Base-by-base conservation (phyloP, 1,140 invertebrate species). In the Eupristina koningsbergeri region DNA sequence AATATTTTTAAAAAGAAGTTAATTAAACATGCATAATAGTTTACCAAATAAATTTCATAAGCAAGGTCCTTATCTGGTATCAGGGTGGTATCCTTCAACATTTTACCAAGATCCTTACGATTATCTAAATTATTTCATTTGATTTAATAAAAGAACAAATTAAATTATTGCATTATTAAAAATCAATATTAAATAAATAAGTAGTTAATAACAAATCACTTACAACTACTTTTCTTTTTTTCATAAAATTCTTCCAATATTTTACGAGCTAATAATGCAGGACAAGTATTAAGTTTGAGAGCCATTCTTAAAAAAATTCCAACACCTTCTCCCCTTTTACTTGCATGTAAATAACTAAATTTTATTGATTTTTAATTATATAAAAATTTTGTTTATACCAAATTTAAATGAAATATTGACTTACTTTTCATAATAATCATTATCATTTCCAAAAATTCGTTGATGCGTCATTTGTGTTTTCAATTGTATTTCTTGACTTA, bases 21-120 rank as follows among this genome's bases (percentile, higher is more conserved):
- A 19, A 3, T 36, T 67, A 36, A 34, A 36, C 31, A 31, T 67
- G 31, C 7, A 31, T n/a, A 75, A 69, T 93, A 87, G 1, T 84
- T 93, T 94, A 96, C 96, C 93, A 96, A 91, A 91, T 95, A 95
- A 17, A 96, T 93, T 94, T 97, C 96, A 90, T 94, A 94, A 2
- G 96, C 95, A 34, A 97, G 92, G 87, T 95, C 91, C 80, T 93
- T 93, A 90, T 97, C 94, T 84, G 94, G 91, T 86, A 97, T 96
- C 29, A 95, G 87, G 29, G 94, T 94, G 31, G 96, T 95, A 87
- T 97, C 95, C 88, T 95, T 95, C 85, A 97, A 91, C 83, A 95
- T 91, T 86, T 94, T 93, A 80, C 94, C 95, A 8, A 96, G 87
- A 83, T 91, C 53, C 47, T 76, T 84, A 61, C 34, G 77, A 81